Conservation (phyloP, 2,888 invertebrate species). For the Calameuta filiformis region DNA sequence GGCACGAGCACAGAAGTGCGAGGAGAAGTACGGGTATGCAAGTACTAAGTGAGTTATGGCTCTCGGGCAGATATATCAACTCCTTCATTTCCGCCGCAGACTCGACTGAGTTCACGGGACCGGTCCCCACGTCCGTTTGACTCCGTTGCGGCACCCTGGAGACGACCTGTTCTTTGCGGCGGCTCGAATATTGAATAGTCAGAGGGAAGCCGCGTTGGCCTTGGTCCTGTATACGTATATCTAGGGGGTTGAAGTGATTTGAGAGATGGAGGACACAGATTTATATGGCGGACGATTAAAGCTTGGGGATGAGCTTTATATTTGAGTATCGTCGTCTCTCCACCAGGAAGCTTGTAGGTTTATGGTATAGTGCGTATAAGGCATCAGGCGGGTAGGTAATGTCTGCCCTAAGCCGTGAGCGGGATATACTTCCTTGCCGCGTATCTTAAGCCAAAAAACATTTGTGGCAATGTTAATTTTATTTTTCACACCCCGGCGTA, state of each 20-base stretch:
- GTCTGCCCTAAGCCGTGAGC: background rate
- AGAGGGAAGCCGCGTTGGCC: background rate
- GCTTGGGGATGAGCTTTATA: background rate
- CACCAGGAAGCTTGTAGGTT: background rate
- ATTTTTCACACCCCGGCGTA: constrained; percentile 57
- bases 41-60: constrained; percentile 63
- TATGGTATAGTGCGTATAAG: background rate
- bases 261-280: background rate
- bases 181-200: background rate
- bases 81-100: constrained; percentile 63
- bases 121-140: constrained; percentile 17
- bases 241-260: background rate
- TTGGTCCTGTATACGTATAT: background rate
- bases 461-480: constrained; percentile 59
- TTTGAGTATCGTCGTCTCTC: background rate
- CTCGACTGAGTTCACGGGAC: constrained; percentile 38
- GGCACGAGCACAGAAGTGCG: constrained; percentile 19
- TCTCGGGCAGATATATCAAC: constrained; percentile 61
- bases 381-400: background rate
- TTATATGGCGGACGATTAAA: background rate
- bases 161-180: background rate
- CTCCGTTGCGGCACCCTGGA: background rate
- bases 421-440: background rate
- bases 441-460: constrained; percentile 31
- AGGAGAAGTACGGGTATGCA: constrained; percentile 38